Base-by-base conservation (phyloP, 2,888 invertebrate genomes). In the Leptodirus hochenwartii region DNA sequence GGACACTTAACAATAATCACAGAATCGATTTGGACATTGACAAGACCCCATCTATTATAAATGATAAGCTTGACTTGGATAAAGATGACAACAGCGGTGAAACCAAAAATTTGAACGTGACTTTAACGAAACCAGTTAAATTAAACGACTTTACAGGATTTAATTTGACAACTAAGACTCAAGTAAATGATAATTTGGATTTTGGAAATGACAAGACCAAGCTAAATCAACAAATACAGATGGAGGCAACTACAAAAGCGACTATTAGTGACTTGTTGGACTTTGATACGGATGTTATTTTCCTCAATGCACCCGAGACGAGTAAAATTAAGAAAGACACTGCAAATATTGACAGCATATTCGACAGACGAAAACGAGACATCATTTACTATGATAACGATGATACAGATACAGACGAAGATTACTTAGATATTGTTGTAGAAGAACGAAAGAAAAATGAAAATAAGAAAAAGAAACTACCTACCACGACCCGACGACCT, bases 381-480 rank as follows among this genome's bases (percentile, higher is more conserved):
- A n/a, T n/a, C n/a, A n/a, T n/a, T n/a, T n/a, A n/a, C 12, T 17
- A 8, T 4, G 29, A 36, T 10, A 15, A 23, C 5, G 9, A 27
- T 10, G 31, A 32, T 14, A 29, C 36, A 15, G 30, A 39, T 8
- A 32, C 31, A 12, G 32, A 37, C 5, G 30, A 34, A 8, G 28
- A 22, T 3, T 30, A 17, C 27, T 12, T n/a, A 22, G 25, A 16
- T 31, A 27, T 27, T 22, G 12, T 28, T 31, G 15, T 27, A 28
- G 10, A 36, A 25, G 10, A 34, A 37, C n/a, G 42, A 40, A 25
- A 27, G 31, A 1, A 34, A 30, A 8, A 31, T 26, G 20, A 35
- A 37, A 16, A 31, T 27, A 11, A 17, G 17, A 26, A 11, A 13
- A 26, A 28, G 17, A 32, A 31, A 20, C 24, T 27, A 30, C 34